Percentiles rank a stretch among this genome's conserved stretches.
phyloP scores from a whole-genome alignment of 30 jellyfish, hydroid and myxozoan genomes.

The Catostylus mosaicus region DNA sequence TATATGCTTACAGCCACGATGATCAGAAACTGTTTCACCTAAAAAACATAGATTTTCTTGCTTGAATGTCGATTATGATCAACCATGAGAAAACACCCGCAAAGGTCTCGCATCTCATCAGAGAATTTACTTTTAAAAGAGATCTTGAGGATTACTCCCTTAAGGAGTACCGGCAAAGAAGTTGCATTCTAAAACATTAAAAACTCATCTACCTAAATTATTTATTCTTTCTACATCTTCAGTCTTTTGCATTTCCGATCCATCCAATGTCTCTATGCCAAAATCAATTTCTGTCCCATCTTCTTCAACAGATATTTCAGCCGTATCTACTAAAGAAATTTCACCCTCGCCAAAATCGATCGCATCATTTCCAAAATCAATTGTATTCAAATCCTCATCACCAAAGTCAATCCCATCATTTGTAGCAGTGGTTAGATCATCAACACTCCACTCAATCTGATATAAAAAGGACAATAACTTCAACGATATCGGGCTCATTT shows the following conservation, averaged over 20 bases:
- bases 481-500: too few relatives aligned
- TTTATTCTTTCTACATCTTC: neutral
- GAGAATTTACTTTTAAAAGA: too few relatives aligned
- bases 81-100: too few relatives aligned
- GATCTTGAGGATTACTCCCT: too few relatives aligned
- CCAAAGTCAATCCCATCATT: conserved; percentile 63
- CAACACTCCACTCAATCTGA: conserved; percentile 62
- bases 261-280: conserved; percentile 56
- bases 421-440: neutral
- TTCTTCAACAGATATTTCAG: conserved; percentile 63
- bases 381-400: conserved; percentile 9
- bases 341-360: conserved; percentile 74
- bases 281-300: conserved; percentile 62
- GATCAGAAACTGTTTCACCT: too few relatives aligned
- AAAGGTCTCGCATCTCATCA: too few relatives aligned
- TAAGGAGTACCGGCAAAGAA: too few relatives aligned
- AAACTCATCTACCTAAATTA: neutral
- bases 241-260: neutral
- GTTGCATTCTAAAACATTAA: too few relatives aligned
- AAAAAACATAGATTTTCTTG: too few relatives aligned
- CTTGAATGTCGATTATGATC: too few relatives aligned
- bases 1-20: too few relatives aligned
- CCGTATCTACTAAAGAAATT: conserved; percentile 26
- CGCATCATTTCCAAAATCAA: conserved; percentile 55
- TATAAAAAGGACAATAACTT: neutral